Conservation (phyloP, 2,797 vertebrate genomes). For the Salarias fasciatus region DNA sequence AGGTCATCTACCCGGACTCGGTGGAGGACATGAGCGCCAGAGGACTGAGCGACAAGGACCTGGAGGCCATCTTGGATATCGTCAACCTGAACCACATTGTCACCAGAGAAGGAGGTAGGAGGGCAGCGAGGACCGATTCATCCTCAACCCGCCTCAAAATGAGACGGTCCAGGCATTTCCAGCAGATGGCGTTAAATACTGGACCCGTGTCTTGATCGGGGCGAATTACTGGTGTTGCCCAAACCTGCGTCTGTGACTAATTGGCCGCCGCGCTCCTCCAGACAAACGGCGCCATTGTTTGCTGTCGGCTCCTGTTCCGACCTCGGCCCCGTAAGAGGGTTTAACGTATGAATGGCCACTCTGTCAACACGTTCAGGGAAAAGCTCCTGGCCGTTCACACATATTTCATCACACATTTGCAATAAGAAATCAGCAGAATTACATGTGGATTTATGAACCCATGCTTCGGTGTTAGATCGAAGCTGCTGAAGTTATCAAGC, state of each 20-base stretch:
- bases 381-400: slow-evolving; percentile 10
- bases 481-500: no score
- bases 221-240: slow-evolving; percentile 5
- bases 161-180: no score
- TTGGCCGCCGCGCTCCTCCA: slow-evolving; percentile 28
- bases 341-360: slow-evolving; percentile 51
- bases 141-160: no score
- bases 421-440: background rate
- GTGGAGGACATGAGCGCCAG: slow-evolving; percentile 92
- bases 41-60: slow-evolving; percentile 88
- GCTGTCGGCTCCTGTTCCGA: slow-evolving; percentile 9
- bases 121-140: no score
- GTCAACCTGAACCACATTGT: slow-evolving; percentile 97
- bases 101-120: slow-evolving; percentile 94
- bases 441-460: background rate
- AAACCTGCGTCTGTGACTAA: slow-evolving; percentile 22
- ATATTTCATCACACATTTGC: slow-evolving; percentile 1
- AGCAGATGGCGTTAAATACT: no score
- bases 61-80: slow-evolving; percentile 91
- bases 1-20: slow-evolving; percentile 97
- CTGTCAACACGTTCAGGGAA: slow-evolving; percentile 43
- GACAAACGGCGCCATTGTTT: slow-evolving; percentile 57
- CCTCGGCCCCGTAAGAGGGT: slow-evolving; percentile 26
- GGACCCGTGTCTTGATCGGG: background rate
- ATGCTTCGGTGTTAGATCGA: no score